Conservation (phyloP, 2,113 vertebrate genomes). For the Oncorhynchus tshawytscha region DNA sequence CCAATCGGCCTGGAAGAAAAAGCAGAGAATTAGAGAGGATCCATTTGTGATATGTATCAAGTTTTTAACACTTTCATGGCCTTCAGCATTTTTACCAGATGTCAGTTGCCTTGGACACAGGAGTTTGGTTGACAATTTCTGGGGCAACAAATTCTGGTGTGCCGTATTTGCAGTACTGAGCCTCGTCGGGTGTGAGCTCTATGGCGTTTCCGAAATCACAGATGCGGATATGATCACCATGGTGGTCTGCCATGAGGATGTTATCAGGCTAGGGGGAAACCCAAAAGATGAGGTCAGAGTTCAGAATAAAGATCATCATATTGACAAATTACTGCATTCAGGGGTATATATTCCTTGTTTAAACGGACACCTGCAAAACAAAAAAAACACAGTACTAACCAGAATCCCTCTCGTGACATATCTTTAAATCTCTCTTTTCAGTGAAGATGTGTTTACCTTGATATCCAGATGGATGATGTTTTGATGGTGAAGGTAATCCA, state of each 20-base stretch:
- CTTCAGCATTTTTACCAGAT: slow-evolving; percentile 79
- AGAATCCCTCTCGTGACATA: too few relatives aligned
- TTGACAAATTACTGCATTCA: too few relatives aligned
- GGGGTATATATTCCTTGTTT: too few relatives aligned
- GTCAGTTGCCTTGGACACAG: slow-evolving; percentile 88
- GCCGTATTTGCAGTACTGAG: slow-evolving; percentile 93
- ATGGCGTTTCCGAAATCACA: slow-evolving; percentile 93
- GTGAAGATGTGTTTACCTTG: slow-evolving; percentile 73
- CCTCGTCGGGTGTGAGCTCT: slow-evolving; percentile 78
- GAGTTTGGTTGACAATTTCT: slow-evolving; percentile 94
- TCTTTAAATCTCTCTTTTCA: background rate
- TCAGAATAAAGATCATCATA: too few relatives aligned
- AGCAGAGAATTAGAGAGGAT: background rate
- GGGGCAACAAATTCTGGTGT: slow-evolving; percentile 95
- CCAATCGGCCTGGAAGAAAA: slow-evolving; percentile 82
- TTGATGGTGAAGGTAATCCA: slow-evolving; percentile 86
- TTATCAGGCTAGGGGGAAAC: slow-evolving; percentile 84
- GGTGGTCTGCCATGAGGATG: slow-evolving; percentile 85
- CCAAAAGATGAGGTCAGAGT: background rate
- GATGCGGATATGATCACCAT: slow-evolving; percentile 86
- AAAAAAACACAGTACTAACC: too few relatives aligned
- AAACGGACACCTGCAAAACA: too few relatives aligned
- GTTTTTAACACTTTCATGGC: slow-evolving; percentile 3
- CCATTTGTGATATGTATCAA: background rate
- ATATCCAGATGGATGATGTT: slow-evolving; percentile 91